These are phyloP conservation scores for Darevskia nairensis DNA, from an alignment of 2,797 vertebrate genomes.

Conservation along the genomic window DNA sequence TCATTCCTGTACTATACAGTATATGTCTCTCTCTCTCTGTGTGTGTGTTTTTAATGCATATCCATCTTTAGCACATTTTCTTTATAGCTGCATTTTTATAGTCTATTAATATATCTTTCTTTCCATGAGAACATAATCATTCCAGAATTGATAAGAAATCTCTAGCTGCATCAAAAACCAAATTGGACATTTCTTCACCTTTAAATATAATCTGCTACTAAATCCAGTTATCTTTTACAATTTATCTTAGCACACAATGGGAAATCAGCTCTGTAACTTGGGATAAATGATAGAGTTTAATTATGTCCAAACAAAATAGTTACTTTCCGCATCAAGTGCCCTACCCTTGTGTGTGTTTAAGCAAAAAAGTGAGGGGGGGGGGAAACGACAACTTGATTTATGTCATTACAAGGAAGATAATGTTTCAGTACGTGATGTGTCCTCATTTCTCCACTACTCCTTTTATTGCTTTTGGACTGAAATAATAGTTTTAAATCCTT, in stretches of 20 bases:
- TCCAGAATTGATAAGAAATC: background rate
- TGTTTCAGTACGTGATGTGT: background rate
- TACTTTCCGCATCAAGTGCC: background rate
- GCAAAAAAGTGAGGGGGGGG: no score
- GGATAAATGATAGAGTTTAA: background rate
- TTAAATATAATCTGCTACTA: background rate
- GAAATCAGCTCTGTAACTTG: slow-evolving; percentile 9
- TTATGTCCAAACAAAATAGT: background rate
- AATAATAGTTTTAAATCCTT: background rate
- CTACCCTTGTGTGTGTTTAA: background rate
- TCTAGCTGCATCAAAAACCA: background rate
- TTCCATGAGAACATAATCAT: background rate
- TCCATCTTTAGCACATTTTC: background rate
- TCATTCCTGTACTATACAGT: background rate
- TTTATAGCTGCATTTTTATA: background rate
- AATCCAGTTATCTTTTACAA: background rate
- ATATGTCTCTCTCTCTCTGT: background rate
- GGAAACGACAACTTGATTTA: background rate
- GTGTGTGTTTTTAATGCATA: background rate
- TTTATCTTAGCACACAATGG: background rate
- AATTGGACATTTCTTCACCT: background rate
- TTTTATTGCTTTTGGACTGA: background rate
- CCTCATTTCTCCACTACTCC: background rate
- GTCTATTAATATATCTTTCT: background rate
- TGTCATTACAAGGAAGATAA: background rate